Conservation (phyloP, 2,888 invertebrate species). For the Hyles lineata region DNA sequence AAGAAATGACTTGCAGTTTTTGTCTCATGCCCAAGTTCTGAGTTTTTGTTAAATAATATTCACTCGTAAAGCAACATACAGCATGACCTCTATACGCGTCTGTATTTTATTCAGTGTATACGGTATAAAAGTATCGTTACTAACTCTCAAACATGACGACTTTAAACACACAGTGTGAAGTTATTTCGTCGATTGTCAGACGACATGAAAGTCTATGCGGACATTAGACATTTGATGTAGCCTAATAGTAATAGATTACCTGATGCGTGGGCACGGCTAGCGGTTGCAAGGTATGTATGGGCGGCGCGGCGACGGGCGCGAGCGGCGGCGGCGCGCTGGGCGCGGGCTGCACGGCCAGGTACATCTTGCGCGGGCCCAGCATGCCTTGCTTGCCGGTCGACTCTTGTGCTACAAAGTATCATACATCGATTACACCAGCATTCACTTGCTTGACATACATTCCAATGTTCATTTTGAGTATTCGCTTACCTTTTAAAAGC, state of each 20-base stretch:
- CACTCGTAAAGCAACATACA: neutral
- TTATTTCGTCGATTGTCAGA: neutral
- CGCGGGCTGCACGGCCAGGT: slow-evolving; percentile 93
- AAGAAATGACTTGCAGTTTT: neutral
- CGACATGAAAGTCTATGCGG: neutral
- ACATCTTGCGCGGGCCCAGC: slow-evolving; percentile 93
- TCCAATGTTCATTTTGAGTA: slow-evolving; percentile 30
- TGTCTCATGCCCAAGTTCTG: neutral
- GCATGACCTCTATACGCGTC: neutral
- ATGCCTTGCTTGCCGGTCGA: slow-evolving; percentile 94
- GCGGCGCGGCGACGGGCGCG: slow-evolving; percentile 56
- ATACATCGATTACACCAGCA: neutral
- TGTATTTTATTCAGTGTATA: neutral
- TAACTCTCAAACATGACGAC: neutral
- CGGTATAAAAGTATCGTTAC: neutral
- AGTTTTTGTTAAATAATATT: neutral
- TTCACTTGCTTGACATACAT: neutral
- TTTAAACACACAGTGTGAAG: neutral
- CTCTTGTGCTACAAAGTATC: slow-evolving; percentile 88
- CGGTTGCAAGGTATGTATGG: slow-evolving; percentile 55
- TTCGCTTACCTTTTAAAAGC: slow-evolving; percentile 89
- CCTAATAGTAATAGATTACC: slow-evolving; percentile 82
- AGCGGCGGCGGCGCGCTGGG: slow-evolving; percentile 69
- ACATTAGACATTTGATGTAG: slow-evolving; percentile 22
- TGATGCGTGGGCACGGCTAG: slow-evolving; percentile 79